Evolutionary conservation across 2,113 vertebrate species (phyloP).

Genomic region (Phalacrocorax aristotelis): DNA sequence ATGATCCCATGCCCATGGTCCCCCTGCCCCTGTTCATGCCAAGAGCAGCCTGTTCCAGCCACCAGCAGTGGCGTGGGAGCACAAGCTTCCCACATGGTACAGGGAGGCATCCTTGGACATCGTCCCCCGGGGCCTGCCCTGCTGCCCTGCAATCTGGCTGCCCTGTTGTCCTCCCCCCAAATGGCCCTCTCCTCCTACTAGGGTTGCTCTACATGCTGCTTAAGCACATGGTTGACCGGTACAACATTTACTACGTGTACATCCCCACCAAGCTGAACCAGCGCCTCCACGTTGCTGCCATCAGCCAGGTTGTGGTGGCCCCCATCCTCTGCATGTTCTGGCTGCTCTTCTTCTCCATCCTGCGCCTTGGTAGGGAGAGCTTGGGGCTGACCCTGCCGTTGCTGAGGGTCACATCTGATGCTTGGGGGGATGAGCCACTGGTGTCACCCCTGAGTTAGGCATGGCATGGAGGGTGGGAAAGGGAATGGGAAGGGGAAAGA

Average conservation of each 20-base stretch:
- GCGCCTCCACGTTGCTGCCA: slow-evolving; percentile 85
- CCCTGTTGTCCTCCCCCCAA: neutral
- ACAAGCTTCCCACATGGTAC: neutral
- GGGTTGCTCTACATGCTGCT: slow-evolving; percentile 92
- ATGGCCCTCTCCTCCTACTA: slow-evolving; percentile 25
- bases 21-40: accelerated
- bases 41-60: neutral
- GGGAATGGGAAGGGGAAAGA: neutral
- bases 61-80: neutral
- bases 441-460: neutral
- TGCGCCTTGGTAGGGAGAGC: slow-evolving; percentile 84
- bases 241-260: slow-evolving; percentile 97
- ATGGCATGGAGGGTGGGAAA: neutral
- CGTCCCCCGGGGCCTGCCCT: neutral
- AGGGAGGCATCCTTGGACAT: neutral
- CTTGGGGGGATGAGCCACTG: accelerated
- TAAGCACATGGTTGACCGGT: slow-evolving; percentile 95
- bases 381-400: accelerated
- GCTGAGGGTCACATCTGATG: neutral
- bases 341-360: slow-evolving; percentile 95
- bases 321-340: slow-evolving; percentile 94
- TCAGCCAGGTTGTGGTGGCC: slow-evolving; percentile 88
- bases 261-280: slow-evolving; percentile 92
- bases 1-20: neutral
- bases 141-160: neutral